Base-by-base conservation (phyloP, 1,140 invertebrate species). In the Helicoverpa zea region DNA sequence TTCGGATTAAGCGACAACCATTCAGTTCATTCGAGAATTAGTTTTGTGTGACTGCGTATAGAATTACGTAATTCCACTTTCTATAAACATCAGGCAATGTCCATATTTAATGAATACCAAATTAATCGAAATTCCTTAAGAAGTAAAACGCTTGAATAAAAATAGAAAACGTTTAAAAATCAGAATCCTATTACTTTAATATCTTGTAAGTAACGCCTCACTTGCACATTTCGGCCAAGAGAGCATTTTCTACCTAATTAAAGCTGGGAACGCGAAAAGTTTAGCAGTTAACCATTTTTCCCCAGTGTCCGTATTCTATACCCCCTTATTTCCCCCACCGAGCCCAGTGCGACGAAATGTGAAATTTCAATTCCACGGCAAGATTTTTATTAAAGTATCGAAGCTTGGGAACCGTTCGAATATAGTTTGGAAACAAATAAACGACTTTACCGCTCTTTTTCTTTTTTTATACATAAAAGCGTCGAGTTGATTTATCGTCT, bases 371-470 rank as follows among this genome's bases (percentile, higher is more conserved):
- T 91, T 91, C 83, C 84, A 86, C 70, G 86, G 84, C 61, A 89
- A 90, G 83, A 89, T 89, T 92, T 91, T 91, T 91, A 91, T 89
- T 90, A 89, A 91, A 89, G 88, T 91, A 91, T 90, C 83, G 88
- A 85, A 87, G 84, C 86, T 87, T 84, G 83, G 81, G 85, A 89
- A 88, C 84, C 83, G 85, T 83, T 90, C 86, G 88, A 92, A 89
- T 90, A 89, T 94, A 93, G 92, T 93, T 92, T 91, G 89, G 85
- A 91, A 93, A 93, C 91, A 94, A 93, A 93, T 93, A 92, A 92
- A 93, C 89, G 91, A 91, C 89, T 93, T 93, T 91, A 84, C 81
- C 84, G 79, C 43, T 75, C 78, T 88, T 87, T 92, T 89, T 85
- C 79, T 79, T 84, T 89, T 94, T 93, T 92, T 93, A 89, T 89